Conservation (phyloP, 2,888 invertebrate genomes). For the Tachina fera region DNA sequence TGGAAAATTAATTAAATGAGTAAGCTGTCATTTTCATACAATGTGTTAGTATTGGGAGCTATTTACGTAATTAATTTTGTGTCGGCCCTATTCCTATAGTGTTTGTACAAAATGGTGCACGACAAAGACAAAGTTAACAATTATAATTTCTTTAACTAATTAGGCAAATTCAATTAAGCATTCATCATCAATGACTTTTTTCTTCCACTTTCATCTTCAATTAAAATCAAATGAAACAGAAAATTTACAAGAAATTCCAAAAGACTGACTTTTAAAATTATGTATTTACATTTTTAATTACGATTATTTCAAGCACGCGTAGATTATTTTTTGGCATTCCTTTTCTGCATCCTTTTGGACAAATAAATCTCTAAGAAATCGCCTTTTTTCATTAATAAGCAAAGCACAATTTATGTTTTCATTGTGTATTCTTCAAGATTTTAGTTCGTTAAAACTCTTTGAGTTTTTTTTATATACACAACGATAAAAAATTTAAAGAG, state of each 20-base stretch:
- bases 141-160: slow-evolving; percentile 57
- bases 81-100: no score
- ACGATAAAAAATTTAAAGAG: background rate
- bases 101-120: background rate
- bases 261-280: slow-evolving; percentile 53
- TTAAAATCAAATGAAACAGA: slow-evolving; percentile 38
- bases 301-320: slow-evolving; percentile 55
- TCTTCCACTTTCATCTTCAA: slow-evolving; percentile 12
- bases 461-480: background rate
- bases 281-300: slow-evolving; percentile 69
- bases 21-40: no score
- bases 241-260: slow-evolving; percentile 19
- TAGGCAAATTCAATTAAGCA: slow-evolving; percentile 62
- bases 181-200: slow-evolving; percentile 47
- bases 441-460: background rate
- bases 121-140: slow-evolving; percentile 4
- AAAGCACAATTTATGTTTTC: background rate
- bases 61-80: no score
- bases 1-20: no score
- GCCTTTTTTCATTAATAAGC: background rate
- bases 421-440: background rate
- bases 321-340: slow-evolving; percentile 26
- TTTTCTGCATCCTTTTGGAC: slow-evolving; percentile 3
- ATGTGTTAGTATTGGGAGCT: no score
- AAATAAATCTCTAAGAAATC: slow-evolving; percentile 10